Conservation (phyloP, 2,888 invertebrate genomes). For the Salticus scenicus region DNA sequence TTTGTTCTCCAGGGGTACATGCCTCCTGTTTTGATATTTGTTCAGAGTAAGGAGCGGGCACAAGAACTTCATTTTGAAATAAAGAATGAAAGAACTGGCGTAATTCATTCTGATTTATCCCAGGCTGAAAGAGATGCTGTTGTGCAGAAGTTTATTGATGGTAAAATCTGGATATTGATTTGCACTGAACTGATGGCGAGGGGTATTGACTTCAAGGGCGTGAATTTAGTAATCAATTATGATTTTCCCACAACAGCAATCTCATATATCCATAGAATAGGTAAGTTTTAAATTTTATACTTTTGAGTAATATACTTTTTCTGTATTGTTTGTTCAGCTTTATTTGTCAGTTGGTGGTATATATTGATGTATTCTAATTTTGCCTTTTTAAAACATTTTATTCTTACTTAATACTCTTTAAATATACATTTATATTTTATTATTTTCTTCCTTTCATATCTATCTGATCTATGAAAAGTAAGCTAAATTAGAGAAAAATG, state of each 20-base stretch:
- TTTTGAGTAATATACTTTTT: background rate
- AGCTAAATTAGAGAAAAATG: too few species aligned
- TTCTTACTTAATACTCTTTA: too few species aligned
- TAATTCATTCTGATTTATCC: constrained; percentile 93
- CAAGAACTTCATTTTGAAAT: constrained; percentile 93
- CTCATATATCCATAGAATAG: constrained; percentile 91
- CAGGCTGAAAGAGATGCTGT: constrained; percentile 94
- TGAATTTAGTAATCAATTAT: constrained; percentile 96
- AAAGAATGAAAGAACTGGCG: constrained; percentile 93
- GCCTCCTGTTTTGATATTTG: constrained; percentile 93
- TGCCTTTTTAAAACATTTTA: too few species aligned
- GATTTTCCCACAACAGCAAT: constrained; percentile 95
- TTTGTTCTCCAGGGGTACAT: constrained; percentile 81
- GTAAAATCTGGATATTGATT: constrained; percentile 95
- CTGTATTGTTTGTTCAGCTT: too few species aligned
- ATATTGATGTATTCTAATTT: too few species aligned
- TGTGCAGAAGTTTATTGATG: constrained; percentile 91
- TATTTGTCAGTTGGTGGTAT: too few species aligned
- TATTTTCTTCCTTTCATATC: too few species aligned
- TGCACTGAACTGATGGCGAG: constrained; percentile 98
- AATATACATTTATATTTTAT: too few species aligned
- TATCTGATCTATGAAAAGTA: too few species aligned
- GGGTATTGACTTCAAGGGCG: constrained; percentile 97
- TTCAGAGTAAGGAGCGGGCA: constrained; percentile 93
- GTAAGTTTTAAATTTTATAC: constrained; percentile 75